Percentiles rank a stretch among this genome's conserved stretches.
These are phyloP conservation scores for Triops longicaudatus DNA, from an alignment of 1,140 invertebrate genomes.

Conservation along the genomic window DNA sequence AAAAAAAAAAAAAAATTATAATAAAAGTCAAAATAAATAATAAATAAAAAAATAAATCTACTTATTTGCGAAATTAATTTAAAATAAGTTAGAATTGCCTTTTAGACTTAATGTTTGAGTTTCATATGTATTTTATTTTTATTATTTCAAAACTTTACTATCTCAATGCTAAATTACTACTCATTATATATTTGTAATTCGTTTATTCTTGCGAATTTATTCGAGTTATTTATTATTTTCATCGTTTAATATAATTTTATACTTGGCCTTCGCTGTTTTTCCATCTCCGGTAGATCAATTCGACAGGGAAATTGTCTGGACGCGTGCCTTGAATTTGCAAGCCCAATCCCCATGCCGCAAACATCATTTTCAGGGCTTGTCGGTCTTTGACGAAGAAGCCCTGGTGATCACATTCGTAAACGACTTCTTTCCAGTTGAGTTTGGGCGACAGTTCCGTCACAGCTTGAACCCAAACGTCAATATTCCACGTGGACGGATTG, in stretches of 20 bases:
- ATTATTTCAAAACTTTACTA: too few species aligned
- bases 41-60: too few species aligned
- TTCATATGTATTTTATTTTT: too few species aligned
- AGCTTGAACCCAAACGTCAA: slow-evolving; percentile 57
- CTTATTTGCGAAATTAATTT: too few species aligned
- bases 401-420: slow-evolving; percentile 78
- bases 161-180: too few species aligned
- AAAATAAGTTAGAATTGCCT: too few species aligned
- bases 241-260: slow-evolving; percentile 37
- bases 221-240: too few species aligned
- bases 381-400: slow-evolving; percentile 82
- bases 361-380: slow-evolving; percentile 66
- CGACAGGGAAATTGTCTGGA: slow-evolving; percentile 72
- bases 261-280: slow-evolving; percentile 74
- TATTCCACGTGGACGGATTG: slow-evolving; percentile 68
- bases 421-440: slow-evolving; percentile 85
- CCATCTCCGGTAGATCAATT: slow-evolving; percentile 82
- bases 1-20: too few species aligned
- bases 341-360: slow-evolving; percentile 68
- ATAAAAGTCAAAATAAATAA: too few species aligned
- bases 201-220: too few species aligned
- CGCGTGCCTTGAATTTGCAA: slow-evolving; percentile 60
- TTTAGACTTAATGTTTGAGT: too few species aligned
- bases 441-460: slow-evolving; percentile 45
- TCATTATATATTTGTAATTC: too few species aligned